phyloP scores from a whole-genome alignment of 2,113 vertebrate species.

The Myxocyprinus asiaticus region DNA sequence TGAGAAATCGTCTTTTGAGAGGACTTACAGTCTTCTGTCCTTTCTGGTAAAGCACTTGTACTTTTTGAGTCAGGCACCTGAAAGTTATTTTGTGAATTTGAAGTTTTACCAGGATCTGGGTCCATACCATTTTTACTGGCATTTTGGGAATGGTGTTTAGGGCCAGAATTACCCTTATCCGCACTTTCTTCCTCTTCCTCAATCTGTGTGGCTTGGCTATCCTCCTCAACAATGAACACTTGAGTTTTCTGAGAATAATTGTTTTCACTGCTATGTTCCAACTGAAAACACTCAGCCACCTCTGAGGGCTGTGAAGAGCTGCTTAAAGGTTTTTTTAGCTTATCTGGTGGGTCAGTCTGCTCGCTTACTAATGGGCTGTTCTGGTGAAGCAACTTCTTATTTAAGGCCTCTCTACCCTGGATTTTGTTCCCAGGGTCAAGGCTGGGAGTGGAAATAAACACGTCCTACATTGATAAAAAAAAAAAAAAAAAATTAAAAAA shows the following conservation, averaged over 20 bases:
- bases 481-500: not conserved
- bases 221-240: slow-evolving; percentile 63
- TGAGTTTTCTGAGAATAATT: slow-evolving; percentile 58
- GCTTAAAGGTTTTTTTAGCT: slow-evolving; percentile 46
- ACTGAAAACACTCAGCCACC: slow-evolving; percentile 68
- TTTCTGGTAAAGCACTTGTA: slow-evolving; percentile 8
- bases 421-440: slow-evolving; percentile 64
- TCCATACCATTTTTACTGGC: slow-evolving; percentile 23
- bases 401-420: not conserved
- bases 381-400: slow-evolving; percentile 48
- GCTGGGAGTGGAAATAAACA: slow-evolving; percentile 87
- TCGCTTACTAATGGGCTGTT: slow-evolving; percentile 54
- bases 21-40: slow-evolving; percentile 27
- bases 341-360: slow-evolving; percentile 51
- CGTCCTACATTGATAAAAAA: slow-evolving; percentile 76
- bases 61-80: slow-evolving; percentile 18
- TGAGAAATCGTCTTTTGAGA: not conserved
- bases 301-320: slow-evolving; percentile 50
- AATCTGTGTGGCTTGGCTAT: slow-evolving; percentile 79
- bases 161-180: slow-evolving; percentile 42
- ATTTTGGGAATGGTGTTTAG: slow-evolving; percentile 4
- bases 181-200: slow-evolving; percentile 63
- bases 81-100: slow-evolving; percentile 29
- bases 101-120: slow-evolving; percentile 13
- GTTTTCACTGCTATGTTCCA: slow-evolving; percentile 77